Evolutionary conservation across 2,797 vertebrate species (phyloP).

Genomic region (Eptatretus atami): DNA sequence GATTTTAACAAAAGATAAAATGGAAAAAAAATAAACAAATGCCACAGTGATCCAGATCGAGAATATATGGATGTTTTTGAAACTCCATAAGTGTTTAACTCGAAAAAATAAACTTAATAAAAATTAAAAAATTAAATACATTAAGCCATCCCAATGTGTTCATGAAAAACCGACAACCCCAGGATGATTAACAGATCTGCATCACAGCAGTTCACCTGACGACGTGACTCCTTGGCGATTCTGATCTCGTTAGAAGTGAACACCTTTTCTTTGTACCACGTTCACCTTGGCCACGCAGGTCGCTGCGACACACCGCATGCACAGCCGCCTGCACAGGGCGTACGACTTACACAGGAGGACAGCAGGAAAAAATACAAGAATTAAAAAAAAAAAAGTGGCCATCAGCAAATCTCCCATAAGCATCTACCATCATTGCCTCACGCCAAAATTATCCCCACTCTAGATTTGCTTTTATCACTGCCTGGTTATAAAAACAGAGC

Average conservation of each 20-base stretch:
- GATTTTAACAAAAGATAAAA: no score
- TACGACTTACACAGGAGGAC: slow-evolving; percentile 28
- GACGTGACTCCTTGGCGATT: slow-evolving; percentile 91
- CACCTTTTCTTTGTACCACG: slow-evolving; percentile 78
- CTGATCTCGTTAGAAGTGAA: slow-evolving; percentile 49
- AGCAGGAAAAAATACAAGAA: no score
- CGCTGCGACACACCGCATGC: slow-evolving; percentile 76
- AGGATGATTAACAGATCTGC: neutral
- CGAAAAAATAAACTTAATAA: neutral
- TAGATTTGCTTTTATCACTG: no score
- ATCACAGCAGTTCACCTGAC: slow-evolving; percentile 24
- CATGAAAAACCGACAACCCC: neutral
- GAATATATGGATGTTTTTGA: no score
- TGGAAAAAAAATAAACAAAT: neutral
- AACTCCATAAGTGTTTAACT: neutral
- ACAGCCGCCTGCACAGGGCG: slow-evolving; percentile 59
- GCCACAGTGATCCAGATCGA: no score
- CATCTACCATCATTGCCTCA: no score
- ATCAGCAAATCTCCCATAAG: no score
- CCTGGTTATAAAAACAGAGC: no score
- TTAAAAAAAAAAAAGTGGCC: no score
- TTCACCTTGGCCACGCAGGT: slow-evolving; percentile 42
- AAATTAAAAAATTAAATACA: slow-evolving; percentile 6
- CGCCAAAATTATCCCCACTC: no score
- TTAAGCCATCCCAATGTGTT: no score